A percentile compares a stretch with the other conserved stretches of the same genome.
Conservation (phyloP, 2,797 vertebrate genomes). For the Xenentodon cancila region DNA sequence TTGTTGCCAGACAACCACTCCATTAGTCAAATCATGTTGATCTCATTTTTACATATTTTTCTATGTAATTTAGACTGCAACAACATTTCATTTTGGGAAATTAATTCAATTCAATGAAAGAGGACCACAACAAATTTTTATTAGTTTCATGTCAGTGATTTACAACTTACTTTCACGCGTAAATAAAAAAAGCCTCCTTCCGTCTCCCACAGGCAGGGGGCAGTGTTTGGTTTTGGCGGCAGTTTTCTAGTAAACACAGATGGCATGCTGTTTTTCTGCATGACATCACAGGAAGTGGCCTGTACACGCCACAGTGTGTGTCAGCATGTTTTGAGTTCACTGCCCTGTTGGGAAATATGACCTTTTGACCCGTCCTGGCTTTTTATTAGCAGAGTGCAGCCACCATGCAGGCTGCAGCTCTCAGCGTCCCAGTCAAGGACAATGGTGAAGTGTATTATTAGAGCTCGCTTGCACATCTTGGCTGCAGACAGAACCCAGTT, state of each 20-base stretch:
- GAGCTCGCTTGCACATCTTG: background rate
- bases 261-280: background rate
- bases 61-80: no score
- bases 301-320: background rate
- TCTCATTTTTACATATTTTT: no score
- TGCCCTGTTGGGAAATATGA: slow-evolving; percentile 22
- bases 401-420: background rate
- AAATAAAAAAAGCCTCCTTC: no score
- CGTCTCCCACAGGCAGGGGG: background rate
- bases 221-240: background rate
- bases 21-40: no score
- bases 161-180: no score
- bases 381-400: slow-evolving; percentile 2
- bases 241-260: slow-evolving; percentile 10
- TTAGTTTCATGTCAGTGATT: no score
- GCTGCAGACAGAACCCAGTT: background rate
- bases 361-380: background rate
- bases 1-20: no score
- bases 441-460: background rate
- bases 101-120: no score
- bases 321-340: background rate
- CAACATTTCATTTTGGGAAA: no score
- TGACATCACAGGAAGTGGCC: background rate
- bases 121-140: no score
- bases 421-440: background rate